Base-by-base conservation (phyloP, 2,113 vertebrate genomes). In the Ramphastos sulfuratus region DNA sequence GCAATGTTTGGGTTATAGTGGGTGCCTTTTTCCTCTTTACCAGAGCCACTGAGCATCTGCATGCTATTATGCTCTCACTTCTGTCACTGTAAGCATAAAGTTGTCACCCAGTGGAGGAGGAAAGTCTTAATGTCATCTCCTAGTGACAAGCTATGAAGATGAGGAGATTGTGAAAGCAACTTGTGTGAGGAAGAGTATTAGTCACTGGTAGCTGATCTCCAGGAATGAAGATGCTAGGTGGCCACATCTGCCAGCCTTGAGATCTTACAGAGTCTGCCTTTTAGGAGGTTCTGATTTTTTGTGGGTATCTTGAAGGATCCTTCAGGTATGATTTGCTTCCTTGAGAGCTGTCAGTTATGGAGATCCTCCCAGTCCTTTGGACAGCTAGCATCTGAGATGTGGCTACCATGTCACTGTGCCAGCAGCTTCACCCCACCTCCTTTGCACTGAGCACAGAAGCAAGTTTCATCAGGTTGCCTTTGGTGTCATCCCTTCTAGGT, bases 361-460 rank as follows among this genome's bases (percentile, higher is more conserved):
- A 56, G 63, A 42, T 21, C 19, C 23, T 73, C 69, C 35, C 21
- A 50, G 20, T 42, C n/a, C 73, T 35, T 46, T 14, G 81, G 66
- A 58, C 15, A 15, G 54, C 0, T 0, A 13, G 23, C 44, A 11
- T 30, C 19, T 75, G 70, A 25, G 24, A 19, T 8, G 3, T 7
- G 23, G 42, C n/a, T 66, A 3, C 35, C 6, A 0, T 1, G 3
- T 46, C 23, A 2, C 42, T 42, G 15, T 48, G 27, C 72, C 52
- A 65, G 66, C 52, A 63, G 30, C 70, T 63, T 63, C 24, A 19
- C 46, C 39, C n/a, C 20, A 6, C 39, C 31, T 44, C 28, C 39
- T 55, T 9, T 31, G 66, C 17, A 3, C 58, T 19, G 11, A 70
- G n/a, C 39, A 8, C 10, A 12, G 63, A 58, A 73, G 8, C 2